Conservation (phyloP, 1,140 invertebrate species). For the Diabrotica undecimpunctata region DNA sequence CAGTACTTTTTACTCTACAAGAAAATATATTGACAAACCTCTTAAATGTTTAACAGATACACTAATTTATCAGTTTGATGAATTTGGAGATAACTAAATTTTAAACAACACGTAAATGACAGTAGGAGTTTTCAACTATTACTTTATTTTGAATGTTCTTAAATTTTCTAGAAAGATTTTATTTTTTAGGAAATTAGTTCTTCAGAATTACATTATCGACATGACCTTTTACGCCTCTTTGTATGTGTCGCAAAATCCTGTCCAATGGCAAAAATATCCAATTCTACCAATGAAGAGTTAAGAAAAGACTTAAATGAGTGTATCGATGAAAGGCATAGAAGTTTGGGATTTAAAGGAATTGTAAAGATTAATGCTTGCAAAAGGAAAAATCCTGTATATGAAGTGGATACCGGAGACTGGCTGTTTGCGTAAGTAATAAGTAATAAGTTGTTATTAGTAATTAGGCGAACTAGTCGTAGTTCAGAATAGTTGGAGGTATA, state of each 20-base stretch:
- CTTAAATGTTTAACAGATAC: too few relatives aligned
- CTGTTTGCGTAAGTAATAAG: conserved; percentile 12
- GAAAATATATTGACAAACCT: too few relatives aligned
- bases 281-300: background rate
- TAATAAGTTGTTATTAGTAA: too few relatives aligned
- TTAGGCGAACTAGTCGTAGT: too few relatives aligned
- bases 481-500: too few relatives aligned
- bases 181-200: conserved; percentile 1
- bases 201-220: conserved; percentile 22
- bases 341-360: conserved; percentile 5
- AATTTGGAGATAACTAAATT: too few relatives aligned
- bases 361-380: background rate
- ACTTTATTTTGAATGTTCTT: too few relatives aligned
- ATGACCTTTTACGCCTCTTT: conserved; percentile 20
- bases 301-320: background rate
- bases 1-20: too few relatives aligned
- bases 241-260: conserved; percentile 22
- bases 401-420: conserved; percentile 17
- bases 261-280: conserved; percentile 6
- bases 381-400: background rate
- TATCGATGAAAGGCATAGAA: conserved; percentile 6
- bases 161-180: too few relatives aligned
- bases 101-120: too few relatives aligned
- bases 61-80: too few relatives aligned
- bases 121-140: too few relatives aligned